Evolutionary conservation across 2,888 invertebrate species (phyloP).

Genomic region (Protophormia terraenovae): DNA sequence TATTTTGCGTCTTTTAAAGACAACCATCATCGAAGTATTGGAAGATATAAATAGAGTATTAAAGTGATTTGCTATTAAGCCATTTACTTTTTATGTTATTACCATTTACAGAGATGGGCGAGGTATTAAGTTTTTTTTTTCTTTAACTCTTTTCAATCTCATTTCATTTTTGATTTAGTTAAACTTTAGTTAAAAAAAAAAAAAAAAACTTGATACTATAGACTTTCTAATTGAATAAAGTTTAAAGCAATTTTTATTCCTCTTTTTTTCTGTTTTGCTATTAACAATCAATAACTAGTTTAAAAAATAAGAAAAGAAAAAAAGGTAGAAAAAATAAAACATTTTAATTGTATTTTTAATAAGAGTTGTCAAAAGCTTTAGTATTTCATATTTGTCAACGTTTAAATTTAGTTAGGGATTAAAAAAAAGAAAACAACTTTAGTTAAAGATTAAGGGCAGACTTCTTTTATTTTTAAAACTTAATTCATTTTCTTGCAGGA

Average conservation of each 20-base stretch:
- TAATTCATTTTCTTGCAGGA: slow-evolving; percentile 40
- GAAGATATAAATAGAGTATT: slow-evolving; percentile 55
- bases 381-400: slow-evolving; percentile 30
- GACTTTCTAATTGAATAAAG: slow-evolving; percentile 53
- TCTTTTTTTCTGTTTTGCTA: too few species aligned
- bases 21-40: slow-evolving; percentile 11
- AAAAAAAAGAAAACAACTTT: too few species aligned
- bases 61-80: slow-evolving; percentile 67
- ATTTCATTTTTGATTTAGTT: slow-evolving; percentile 41
- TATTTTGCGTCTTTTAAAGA: slow-evolving; percentile 8
- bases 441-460: too few species aligned
- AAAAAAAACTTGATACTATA: slow-evolving; percentile 35
- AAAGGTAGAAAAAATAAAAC: slow-evolving; percentile 16
- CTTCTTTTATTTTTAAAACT: too few species aligned
- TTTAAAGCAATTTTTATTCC: too few species aligned
- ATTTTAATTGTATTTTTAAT: slow-evolving; percentile 65
- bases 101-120: slow-evolving; percentile 68
- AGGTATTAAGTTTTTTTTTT: slow-evolving; percentile 41
- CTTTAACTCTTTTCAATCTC: background rate
- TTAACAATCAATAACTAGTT: too few species aligned
- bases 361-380: slow-evolving; percentile 39
- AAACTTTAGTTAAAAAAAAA: slow-evolving; percentile 40
- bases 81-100: slow-evolving; percentile 67
- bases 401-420: too few species aligned
- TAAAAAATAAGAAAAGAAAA: background rate